Base-by-base conservation (phyloP, 2,888 invertebrate genomes). In the Pseudanteris insignis region DNA sequence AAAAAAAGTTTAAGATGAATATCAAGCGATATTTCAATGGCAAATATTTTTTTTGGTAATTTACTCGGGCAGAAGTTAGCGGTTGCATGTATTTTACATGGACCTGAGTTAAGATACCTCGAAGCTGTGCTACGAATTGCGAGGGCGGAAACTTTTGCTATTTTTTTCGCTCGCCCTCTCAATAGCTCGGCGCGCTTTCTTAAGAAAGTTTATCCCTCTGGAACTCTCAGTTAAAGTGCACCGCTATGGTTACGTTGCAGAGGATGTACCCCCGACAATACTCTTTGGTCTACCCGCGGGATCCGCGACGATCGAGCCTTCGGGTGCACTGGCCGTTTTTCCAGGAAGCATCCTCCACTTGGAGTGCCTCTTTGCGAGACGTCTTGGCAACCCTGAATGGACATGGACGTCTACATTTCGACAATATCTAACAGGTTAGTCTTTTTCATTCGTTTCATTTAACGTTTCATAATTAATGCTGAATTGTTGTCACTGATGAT, bases 301-400 rank as follows among this genome's bases (percentile, higher is more conserved):
- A 1, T 91, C 91, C 0, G 91, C 90, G 11, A 88, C 89, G 2
- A 89, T 91, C 41, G 91, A 90, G 70, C 89, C 89, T 0, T 86
- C 88, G 1, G 93, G 93, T 7, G 88, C 90, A 64, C 80, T 94
- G 60, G 89, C 89, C 14, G 89, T 93, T 29, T 89, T 86, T 69
- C 93, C 93, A 0, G 91, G 90, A 65, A 89, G 88, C 64, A 90
- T 90, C 2, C 81, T 94, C 10, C 88, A 91, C 73, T 83, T 94
- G 57, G 93, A 93, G 79, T 94, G 94, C 76, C 85, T 93, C 68
- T 89, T 89, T 72, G 87, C 88, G 1, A 83, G 91, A 24, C 83
- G 86, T 10, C 82, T 89, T 11, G 93, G 93, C 1, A 89, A 89
- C 62, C 93, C 94, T 0, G 90, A 91, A 71, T 94, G 94, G 94